Base-by-base conservation (phyloP, 2,113 vertebrate species). In the Recurvirostra avosetta region DNA sequence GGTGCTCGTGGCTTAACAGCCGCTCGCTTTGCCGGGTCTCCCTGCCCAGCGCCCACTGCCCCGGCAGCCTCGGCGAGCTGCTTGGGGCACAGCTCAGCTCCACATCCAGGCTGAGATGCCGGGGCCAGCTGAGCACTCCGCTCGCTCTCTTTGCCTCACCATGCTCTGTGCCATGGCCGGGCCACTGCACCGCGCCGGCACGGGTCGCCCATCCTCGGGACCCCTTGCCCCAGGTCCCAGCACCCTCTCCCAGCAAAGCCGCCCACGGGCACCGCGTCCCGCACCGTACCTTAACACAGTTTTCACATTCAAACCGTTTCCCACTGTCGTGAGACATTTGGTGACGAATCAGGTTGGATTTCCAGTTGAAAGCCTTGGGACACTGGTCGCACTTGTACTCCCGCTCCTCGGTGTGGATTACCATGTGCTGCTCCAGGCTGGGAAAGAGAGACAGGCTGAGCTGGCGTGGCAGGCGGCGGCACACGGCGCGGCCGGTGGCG, bases 321-420 rank as follows among this genome's bases (percentile, higher is more conserved):
- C 99, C 99, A 12, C 99, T 99, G 98, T 99, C 99, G 32, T 99
- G 99, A 97, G 99, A 99, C 99, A 99, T 99, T 97, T 99, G 99
- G 98, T 99, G 99, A 75, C 99, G 99, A 90, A 99, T 99, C 98
- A 99, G 99, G 98, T 99, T 99, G 95, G 99, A 99, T 98, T 99
- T 99, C 99, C 99, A 99, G 99, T 99, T 99, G 98, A 99, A 99
- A 92, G 99, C 99, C 98, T 99, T 99, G 93, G 99, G 99, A n/a
- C 99, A 99, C 98, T 99, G 99, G 98, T 99, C 99, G 47, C 99
- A 99, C 97, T 99, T 99, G 98, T 99, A 99, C 95, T 99, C 99
- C 18, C 99, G 95, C 97, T 99, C 99, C 93, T 99, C 99, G 0
- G 99, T 99, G 97, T 99, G 99, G 87, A 99, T 98, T 12, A 99